Base-by-base conservation (phyloP, 2,113 vertebrate genomes). In the Cephalophus harveyi region DNA sequence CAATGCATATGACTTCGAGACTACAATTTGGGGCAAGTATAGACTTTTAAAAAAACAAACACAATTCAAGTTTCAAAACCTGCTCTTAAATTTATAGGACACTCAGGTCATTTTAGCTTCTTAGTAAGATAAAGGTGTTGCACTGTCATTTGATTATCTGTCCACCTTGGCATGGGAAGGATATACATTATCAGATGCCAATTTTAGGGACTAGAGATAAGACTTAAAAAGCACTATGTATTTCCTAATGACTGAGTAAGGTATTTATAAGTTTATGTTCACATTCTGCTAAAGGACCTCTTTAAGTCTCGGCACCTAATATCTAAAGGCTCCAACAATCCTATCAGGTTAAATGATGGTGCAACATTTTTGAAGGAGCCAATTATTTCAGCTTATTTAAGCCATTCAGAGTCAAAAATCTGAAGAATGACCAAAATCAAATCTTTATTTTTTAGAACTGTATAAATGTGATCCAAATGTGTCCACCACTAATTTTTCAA, bases 361-460 rank as follows among this genome's bases (percentile, higher is more conserved):
- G 43, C 12, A 55, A 76, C 55, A 76, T 55, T 43, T 76, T 27
- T 67, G 82, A 82, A 93, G 97, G 79, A 98, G 95, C 85, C 97
- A 86, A 89, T 88, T 84, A 43, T 36, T 92, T 98, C 36, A 98
- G 84, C n/a, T 83, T 86, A 94, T 36, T 71, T 83, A 97, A 97
- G 96, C 93, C 97, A 98, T 93, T 96, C 67, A 96, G 64, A 98
- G 89, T 92, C 97, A 97, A 36, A 86, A 95, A 95, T 96, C 89
- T 98, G 95, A 98, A 99, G 98, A 98, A 67, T 98, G 98, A 99
- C 98, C 98, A 98, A 99, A 99, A 98, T 98, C 98, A 99, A 99
- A 98, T 98, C 98, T 99, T 99, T 99, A 99, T 99, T 99, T 98
- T 71, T 98, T 98, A 95, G 98, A 99, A 99, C 97, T 98, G 98